Percentiles rank a stretch among this genome's conserved stretches.
These are phyloP conservation scores for Platycheirus rosarum DNA, from an alignment of 2,888 invertebrate genomes.

Conservation along the genomic window DNA sequence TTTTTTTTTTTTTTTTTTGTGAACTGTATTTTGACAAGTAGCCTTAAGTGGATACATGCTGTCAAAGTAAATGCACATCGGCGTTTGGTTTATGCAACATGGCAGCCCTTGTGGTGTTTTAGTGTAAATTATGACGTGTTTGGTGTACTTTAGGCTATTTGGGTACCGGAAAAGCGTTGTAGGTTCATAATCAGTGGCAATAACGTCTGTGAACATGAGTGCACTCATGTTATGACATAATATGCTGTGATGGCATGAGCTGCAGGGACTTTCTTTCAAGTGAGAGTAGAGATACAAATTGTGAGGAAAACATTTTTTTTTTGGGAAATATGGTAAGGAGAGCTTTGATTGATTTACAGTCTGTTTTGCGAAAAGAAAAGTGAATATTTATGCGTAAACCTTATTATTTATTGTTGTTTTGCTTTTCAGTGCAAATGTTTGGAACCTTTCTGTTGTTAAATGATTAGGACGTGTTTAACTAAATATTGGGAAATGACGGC, in stretches of 20 bases:
- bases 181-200: background rate
- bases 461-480: too few relatives aligned
- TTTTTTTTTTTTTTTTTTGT: slow-evolving; percentile 14
- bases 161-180: background rate
- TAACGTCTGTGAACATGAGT: background rate
- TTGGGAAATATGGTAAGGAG: too few relatives aligned
- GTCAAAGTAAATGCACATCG: slow-evolving; percentile 12
- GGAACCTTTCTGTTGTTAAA: too few relatives aligned
- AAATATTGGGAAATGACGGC: too few relatives aligned
- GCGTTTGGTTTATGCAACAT: background rate
- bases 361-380: too few relatives aligned
- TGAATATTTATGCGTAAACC: too few relatives aligned
- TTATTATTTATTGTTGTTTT: too few relatives aligned
- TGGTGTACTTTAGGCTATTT: background rate
- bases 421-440: too few relatives aligned
- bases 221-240: background rate
- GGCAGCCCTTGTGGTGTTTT: background rate
- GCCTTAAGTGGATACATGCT: slow-evolving; percentile 32
- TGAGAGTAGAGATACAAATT: background rate
- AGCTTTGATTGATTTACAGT: too few relatives aligned
- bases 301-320: background rate
- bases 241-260: too few relatives aligned
- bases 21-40: slow-evolving; percentile 42
- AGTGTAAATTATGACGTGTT: background rate
- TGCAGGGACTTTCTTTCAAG: too few relatives aligned